Conservation (phyloP, 2,888 invertebrate genomes). For the Agrotis puta region DNA sequence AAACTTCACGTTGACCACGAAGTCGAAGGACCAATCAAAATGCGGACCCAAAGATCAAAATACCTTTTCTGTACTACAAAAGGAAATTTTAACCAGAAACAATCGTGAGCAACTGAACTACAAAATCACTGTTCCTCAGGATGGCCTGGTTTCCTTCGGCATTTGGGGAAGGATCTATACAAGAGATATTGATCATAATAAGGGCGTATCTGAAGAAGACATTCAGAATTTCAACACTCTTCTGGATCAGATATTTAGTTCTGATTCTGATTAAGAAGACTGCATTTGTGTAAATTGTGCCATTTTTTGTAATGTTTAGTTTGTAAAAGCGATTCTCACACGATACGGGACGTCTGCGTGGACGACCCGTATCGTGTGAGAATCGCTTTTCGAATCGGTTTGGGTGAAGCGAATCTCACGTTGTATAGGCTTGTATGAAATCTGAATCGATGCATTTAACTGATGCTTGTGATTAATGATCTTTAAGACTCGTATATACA, state of each 20-base stretch:
- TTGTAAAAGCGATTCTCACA: neutral
- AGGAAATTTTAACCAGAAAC: conserved; percentile 34
- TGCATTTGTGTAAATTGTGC: conserved; percentile 26
- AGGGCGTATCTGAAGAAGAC: conserved; percentile 72
- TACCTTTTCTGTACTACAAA: conserved; percentile 47
- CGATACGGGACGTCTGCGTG: too few relatives aligned
- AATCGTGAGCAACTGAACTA: conserved; percentile 69
- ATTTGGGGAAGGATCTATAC: conserved; percentile 86
- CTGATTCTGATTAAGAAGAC: conserved; percentile 42
- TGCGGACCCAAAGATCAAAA: conserved; percentile 38
- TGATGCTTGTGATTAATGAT: too few relatives aligned
- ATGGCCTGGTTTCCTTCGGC: conserved; percentile 86
- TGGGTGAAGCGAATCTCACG: too few relatives aligned
- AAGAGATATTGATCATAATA: conserved; percentile 84
- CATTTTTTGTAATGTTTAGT: conserved; percentile 26
- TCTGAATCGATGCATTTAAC: too few relatives aligned
- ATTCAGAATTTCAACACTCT: conserved; percentile 72
- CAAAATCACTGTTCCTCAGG: conserved; percentile 80
- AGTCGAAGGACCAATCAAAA: conserved; percentile 34
- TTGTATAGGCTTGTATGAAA: too few relatives aligned
- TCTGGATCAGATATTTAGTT: conserved; percentile 76
- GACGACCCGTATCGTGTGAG: too few relatives aligned
- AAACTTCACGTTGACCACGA: conserved; percentile 72
- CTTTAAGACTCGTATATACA: too few relatives aligned
- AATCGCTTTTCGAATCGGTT: too few relatives aligned